Percentiles rank a stretch among this genome's conserved stretches.
phyloP scores from a whole-genome alignment of 1,140 invertebrate genomes.

The Tetragnatha versicolor region DNA sequence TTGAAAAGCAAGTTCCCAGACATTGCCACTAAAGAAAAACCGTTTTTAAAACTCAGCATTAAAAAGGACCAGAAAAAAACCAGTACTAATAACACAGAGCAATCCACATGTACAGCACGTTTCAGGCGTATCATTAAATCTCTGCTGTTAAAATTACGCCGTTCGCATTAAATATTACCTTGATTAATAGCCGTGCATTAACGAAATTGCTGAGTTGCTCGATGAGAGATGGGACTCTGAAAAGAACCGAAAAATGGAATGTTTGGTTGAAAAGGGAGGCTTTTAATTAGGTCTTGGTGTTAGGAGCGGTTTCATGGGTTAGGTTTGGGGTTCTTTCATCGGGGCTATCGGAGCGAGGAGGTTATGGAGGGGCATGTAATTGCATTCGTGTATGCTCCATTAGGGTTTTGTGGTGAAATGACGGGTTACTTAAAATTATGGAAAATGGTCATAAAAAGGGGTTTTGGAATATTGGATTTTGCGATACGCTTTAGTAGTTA shows the following conservation, averaged over 20 bases:
- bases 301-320: too few species aligned
- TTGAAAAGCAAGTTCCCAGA: neutral
- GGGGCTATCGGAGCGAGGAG: too few species aligned
- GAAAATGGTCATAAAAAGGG: too few species aligned
- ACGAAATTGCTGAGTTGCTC: conserved; percentile 10
- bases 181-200: conserved; percentile 36
- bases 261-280: too few species aligned
- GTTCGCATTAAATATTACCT: conserved; percentile 24
- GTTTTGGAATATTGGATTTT: too few species aligned
- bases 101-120: conserved; percentile 9
- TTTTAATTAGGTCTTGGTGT: too few species aligned
- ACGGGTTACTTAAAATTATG: too few species aligned
- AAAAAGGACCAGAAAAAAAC: conserved; percentile 19
- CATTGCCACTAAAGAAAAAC: neutral
- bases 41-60: neutral
- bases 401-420: too few species aligned
- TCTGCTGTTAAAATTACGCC: conserved; percentile 17
- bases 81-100: neutral
- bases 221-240: neutral
- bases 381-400: too few species aligned
- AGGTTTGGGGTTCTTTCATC: too few species aligned
- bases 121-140: conserved; percentile 27
- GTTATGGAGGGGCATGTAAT: too few species aligned
- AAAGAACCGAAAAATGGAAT: neutral
- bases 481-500: too few species aligned